Percentiles rank a stretch among this genome's conserved stretches.
These are phyloP conservation scores for Chouioia cunea DNA, from an alignment of 2,888 invertebrate genomes.

Conservation along the genomic window DNA sequence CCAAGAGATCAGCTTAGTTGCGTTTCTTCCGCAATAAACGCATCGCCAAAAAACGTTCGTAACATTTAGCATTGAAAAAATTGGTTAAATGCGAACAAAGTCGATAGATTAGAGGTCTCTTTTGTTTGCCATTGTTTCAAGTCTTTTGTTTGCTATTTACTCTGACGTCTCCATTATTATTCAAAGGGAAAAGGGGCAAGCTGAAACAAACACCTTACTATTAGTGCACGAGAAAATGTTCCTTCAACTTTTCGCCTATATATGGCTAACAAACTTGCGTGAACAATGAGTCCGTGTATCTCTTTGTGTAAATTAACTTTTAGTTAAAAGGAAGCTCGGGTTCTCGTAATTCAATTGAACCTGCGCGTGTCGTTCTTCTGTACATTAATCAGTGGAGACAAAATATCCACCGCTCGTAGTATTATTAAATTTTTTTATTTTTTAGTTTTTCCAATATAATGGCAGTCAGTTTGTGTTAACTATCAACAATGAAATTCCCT, in stretches of 20 bases:
- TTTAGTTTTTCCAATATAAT: conserved; percentile 36
- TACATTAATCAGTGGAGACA: conserved; percentile 21
- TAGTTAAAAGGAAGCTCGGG: conserved; percentile 40
- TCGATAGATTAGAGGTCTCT: conserved; percentile 23
- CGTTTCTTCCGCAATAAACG: conserved; percentile 37
- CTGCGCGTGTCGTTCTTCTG: conserved; percentile 30
- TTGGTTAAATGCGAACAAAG: conserved; percentile 36
- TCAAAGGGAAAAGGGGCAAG: too few species aligned
- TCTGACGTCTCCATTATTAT: conserved; percentile 7
- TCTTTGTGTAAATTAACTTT: conserved; percentile 12
- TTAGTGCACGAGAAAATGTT: conserved; percentile 21
- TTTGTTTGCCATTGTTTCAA: conserved; percentile 21
- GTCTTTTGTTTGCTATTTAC: conserved; percentile 37
- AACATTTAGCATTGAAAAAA: conserved; percentile 31
- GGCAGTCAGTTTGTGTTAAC: conserved; percentile 47
- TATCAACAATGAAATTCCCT: conserved; percentile 41
- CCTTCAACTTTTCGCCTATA: neutral
- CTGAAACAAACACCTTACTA: neutral
- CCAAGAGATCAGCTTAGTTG: conserved; percentile 44
- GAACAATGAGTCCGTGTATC: conserved; percentile 10
- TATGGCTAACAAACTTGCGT: too few species aligned
- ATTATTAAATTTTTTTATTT: too few species aligned
- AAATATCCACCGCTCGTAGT: conserved; percentile 24
- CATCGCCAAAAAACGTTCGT: conserved; percentile 34
- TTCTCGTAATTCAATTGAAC: conserved; percentile 39